phyloP scores from a whole-genome alignment of 2,888 invertebrate species.

The Peribatodes rhomboidaria region DNA sequence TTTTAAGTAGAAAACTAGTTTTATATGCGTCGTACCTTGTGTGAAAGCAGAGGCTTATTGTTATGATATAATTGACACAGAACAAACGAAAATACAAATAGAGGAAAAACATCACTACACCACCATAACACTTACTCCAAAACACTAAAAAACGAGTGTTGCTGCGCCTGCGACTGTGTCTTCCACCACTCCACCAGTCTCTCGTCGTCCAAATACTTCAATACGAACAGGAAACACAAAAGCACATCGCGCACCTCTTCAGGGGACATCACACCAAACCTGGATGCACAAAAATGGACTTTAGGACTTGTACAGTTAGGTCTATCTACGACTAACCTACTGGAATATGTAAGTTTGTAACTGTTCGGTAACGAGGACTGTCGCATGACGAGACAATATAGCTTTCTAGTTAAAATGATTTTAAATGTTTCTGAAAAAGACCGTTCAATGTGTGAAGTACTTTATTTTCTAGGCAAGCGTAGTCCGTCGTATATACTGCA shows the following conservation, averaged over 20 bases:
- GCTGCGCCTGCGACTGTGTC: conserved; percentile 92
- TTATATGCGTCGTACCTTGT: neutral
- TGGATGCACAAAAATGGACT: conserved; percentile 56
- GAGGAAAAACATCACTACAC: neutral
- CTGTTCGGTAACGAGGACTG: neutral
- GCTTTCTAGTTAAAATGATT: neutral
- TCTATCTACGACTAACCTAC: neutral
- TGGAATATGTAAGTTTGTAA: neutral
- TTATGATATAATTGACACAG: neutral
- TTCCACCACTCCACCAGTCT: conserved; percentile 97
- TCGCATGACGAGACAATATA: neutral
- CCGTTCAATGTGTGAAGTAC: neutral
- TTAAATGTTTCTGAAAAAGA: neutral
- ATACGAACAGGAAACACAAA: conserved; percentile 95
- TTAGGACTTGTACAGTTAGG: conserved; percentile 27
- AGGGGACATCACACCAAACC: conserved; percentile 85
- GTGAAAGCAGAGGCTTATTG: neutral
- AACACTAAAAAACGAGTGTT: conserved; percentile 94
- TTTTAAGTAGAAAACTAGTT: neutral
- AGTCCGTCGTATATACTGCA: neutral
- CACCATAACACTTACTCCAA: conserved; percentile 88
- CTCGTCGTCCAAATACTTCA: conserved; percentile 96
- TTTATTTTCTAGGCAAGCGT: neutral
- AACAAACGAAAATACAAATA: neutral
- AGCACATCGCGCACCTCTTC: conserved; percentile 95